phyloP scores from a whole-genome alignment of 2,888 invertebrate species.

The Lasioglossum leucozonium region DNA sequence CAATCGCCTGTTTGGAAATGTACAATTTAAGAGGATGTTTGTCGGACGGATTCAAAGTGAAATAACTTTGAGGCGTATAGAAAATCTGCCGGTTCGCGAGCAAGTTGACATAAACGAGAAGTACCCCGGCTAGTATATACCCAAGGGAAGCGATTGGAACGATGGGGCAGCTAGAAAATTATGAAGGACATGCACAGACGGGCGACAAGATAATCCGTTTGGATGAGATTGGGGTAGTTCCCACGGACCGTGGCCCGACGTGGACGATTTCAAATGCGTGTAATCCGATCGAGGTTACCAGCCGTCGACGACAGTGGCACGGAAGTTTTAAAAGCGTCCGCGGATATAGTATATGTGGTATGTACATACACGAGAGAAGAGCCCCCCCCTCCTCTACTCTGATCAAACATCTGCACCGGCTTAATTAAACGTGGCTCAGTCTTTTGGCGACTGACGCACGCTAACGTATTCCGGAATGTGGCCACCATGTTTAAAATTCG shows the following conservation, averaged over 20 bases:
- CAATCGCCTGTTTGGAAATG: background rate
- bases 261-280: slow-evolving; percentile 62
- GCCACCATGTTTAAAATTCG: slow-evolving; percentile 52
- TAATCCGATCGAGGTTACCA: slow-evolving; percentile 62
- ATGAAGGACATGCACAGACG: slow-evolving; percentile 40
- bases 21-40: background rate
- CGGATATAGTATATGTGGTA: background rate
- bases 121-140: background rate
- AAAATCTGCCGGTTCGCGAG: background rate
- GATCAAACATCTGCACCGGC: slow-evolving; percentile 57
- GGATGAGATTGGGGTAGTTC: slow-evolving; percentile 42
- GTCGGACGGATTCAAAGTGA: background rate
- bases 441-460: slow-evolving; percentile 43
- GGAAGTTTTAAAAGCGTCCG: slow-evolving; percentile 66
- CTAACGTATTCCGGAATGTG: slow-evolving; percentile 33
- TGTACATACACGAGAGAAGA: background rate
- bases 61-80: background rate
- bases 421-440: slow-evolving; percentile 58
- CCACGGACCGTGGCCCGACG: slow-evolving; percentile 26
- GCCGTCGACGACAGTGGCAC: slow-evolving; percentile 50
- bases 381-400: background rate
- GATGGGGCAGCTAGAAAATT: slow-evolving; percentile 51
- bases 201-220: slow-evolving; percentile 50
- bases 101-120: slow-evolving; percentile 3
- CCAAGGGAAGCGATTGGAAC: slow-evolving; percentile 16